A percentile compares a stretch with the other conserved stretches of the same genome.
phyloP scores from a whole-genome alignment of 2,888 invertebrate species.

The Andricus curvator region DNA sequence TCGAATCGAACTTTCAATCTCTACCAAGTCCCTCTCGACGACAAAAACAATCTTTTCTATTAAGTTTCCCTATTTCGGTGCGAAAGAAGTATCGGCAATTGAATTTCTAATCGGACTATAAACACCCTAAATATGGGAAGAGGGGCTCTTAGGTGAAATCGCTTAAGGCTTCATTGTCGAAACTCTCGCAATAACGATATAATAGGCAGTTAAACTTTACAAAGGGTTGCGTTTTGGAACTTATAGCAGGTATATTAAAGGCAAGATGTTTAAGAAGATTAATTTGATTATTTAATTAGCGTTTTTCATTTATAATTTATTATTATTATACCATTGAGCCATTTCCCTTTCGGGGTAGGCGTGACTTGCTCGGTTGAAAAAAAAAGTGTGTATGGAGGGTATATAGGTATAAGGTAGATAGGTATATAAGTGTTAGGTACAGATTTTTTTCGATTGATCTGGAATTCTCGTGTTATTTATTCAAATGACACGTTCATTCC shows the following conservation, averaged over 20 bases:
- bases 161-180: conserved; percentile 11
- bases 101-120: conserved; percentile 74
- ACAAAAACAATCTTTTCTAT: conserved; percentile 66
- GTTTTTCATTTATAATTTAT: too few species aligned
- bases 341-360: too few species aligned
- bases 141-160: background rate
- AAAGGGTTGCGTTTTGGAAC: background rate
- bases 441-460: too few species aligned
- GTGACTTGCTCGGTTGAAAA: too few species aligned
- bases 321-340: too few species aligned
- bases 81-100: conserved; percentile 66
- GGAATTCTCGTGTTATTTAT: too few species aligned
- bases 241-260: background rate
- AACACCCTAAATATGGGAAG: conserved; percentile 57
- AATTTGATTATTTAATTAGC: background rate
- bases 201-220: conserved; percentile 20
- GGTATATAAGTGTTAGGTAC: too few species aligned
- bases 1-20: conserved; percentile 64
- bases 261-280: background rate
- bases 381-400: too few species aligned
- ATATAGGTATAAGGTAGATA: too few species aligned
- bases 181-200: conserved; percentile 26
- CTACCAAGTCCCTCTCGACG: conserved; percentile 54
- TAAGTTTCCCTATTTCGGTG: conserved; percentile 56
- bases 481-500: too few species aligned